Evolutionary conservation across 1,140 invertebrate genomes (phyloP), one percentile per base, ranked within the genome.

Genomic region (Oppia nitens): DNA sequence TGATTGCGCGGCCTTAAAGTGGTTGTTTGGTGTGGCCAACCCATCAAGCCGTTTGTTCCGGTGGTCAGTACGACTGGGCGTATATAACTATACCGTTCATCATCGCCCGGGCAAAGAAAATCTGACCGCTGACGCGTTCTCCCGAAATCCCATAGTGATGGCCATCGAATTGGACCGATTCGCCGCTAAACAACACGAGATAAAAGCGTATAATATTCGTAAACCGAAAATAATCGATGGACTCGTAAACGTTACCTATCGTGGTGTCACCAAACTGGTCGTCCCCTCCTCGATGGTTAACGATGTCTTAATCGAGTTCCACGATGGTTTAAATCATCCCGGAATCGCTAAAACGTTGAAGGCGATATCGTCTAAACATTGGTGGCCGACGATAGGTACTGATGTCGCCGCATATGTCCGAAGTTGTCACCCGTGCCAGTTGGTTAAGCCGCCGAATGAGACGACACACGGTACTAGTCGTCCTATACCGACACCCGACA

Each of bases 1-100:
- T 0, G 64, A 71, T 58, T 68, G 69, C 54, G 14, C 27, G 11
- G 14, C 54, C 20, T 20, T 55, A 12, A 40, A 52, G 14, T 47
- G 26, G 23, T 12, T 17, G 20, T 3, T 54, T 4, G 14, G n/a
- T 14, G 9, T 11, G 12, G 27, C 20, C 3, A 26, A 51, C 27
- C 55, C 6, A 6, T 3, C 3, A 11, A 11, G 11, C 45, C 21
- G 27, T 12, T n/a, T n/a, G 40, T 40, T 9, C 11, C 4, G 24
- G 6, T 57, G 55, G 55, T 40, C 32, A 3, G 11, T 49, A 3
- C 47, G 23, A 49, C n/a, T 11, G n/a, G 2, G 12, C 24, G 45
- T 48, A 49, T 40, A 47, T 12, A 3, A 2, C 12, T 20, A 9
- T 55, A 40, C 32, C 23, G 53, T 59, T 28, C 11, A 6, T 4